These are phyloP conservation scores for Nebria ingens DNA, from an alignment of 1,140 invertebrate genomes.

Conservation along the genomic window DNA sequence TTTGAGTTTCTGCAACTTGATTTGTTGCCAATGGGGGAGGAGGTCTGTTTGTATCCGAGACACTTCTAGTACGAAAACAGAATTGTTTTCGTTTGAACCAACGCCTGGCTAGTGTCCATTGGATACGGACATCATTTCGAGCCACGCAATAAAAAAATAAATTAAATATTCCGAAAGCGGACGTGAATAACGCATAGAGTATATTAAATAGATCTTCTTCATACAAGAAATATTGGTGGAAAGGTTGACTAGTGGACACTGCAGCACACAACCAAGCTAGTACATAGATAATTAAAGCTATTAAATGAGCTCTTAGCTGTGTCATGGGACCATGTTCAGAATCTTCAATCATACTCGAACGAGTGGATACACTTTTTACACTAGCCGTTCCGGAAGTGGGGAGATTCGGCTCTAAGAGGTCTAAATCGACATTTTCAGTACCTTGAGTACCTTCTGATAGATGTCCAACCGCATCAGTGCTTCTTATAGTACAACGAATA, in stretches of 20 bases:
- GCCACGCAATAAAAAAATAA: conserved; percentile 78
- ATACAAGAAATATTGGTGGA: conserved; percentile 49
- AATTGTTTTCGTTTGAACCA: conserved; percentile 47
- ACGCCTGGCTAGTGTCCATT: conserved; percentile 57
- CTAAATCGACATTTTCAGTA: conserved; percentile 70
- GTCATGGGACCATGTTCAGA: conserved; percentile 68
- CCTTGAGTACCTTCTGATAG: conserved; percentile 70
- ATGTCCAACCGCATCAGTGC: conserved; percentile 54
- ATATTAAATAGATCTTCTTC: conserved; percentile 71
- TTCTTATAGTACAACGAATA: conserved; percentile 62
- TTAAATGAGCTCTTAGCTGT: conserved; percentile 68
- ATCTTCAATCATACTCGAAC: conserved; percentile 66
- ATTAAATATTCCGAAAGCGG: conserved; percentile 68
- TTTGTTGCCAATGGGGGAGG: conserved; percentile 26
- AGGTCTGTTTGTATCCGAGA: conserved; percentile 45
- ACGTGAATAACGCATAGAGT: conserved; percentile 58
- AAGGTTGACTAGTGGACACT: conserved; percentile 52
- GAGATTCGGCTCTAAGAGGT: conserved; percentile 57
- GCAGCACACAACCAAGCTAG: conserved; percentile 65
- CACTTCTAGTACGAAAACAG: conserved; percentile 51
- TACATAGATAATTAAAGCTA: conserved; percentile 65
- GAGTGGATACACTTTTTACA: conserved; percentile 46
- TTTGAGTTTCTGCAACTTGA: conserved; percentile 21
- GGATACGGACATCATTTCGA: conserved; percentile 65
- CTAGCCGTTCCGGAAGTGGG: conserved; percentile 42